These are phyloP conservation scores for Habropoda laboriosa DNA, from an alignment of 1,140 invertebrate species.

Conservation along the genomic window DNA sequence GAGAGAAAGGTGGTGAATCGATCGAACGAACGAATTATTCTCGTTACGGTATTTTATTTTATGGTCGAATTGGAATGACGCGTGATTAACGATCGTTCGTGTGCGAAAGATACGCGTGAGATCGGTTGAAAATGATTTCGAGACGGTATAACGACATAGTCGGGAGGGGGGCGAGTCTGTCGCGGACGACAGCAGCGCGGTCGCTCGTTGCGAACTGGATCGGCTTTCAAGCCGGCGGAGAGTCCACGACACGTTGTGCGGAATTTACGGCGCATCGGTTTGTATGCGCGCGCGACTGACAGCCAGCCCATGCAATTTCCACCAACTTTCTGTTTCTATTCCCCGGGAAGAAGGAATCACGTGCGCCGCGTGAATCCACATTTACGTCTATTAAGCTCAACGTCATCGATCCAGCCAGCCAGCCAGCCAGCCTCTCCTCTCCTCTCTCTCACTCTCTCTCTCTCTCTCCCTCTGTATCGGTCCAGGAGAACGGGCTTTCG, in stretches of 20 bases:
- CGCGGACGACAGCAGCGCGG: conserved; percentile 35
- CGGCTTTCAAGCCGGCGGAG: conserved; percentile 42
- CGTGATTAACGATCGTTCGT: too few species aligned
- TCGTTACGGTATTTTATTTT: too few species aligned
- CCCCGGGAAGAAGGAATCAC: conserved; percentile 1
- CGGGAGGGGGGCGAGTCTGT: not conserved
- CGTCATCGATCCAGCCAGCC: not conserved
- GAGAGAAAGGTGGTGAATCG: too few species aligned
- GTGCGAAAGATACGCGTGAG: not conserved
- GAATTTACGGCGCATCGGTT: conserved; percentile 61
- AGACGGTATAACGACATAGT: not conserved
- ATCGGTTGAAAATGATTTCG: too few species aligned
- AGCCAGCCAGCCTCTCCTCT: too few species aligned
- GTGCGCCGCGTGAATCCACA: conserved; percentile 10
- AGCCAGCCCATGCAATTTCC: conserved; percentile 18
- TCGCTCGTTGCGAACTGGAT: conserved; percentile 64
- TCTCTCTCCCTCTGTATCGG: too few species aligned
- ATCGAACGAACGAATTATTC: too few species aligned
- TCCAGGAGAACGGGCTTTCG: too few species aligned
- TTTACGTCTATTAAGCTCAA: not conserved
- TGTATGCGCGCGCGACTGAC: conserved; percentile 36
- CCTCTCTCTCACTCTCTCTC: too few species aligned
- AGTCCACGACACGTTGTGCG: conserved; percentile 46
- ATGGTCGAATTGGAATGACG: too few species aligned
- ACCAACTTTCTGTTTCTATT: conserved; percentile 13